Evolutionary conservation across 2,797 vertebrate genomes (phyloP).

Genomic region (Florisuga fusca): DNA sequence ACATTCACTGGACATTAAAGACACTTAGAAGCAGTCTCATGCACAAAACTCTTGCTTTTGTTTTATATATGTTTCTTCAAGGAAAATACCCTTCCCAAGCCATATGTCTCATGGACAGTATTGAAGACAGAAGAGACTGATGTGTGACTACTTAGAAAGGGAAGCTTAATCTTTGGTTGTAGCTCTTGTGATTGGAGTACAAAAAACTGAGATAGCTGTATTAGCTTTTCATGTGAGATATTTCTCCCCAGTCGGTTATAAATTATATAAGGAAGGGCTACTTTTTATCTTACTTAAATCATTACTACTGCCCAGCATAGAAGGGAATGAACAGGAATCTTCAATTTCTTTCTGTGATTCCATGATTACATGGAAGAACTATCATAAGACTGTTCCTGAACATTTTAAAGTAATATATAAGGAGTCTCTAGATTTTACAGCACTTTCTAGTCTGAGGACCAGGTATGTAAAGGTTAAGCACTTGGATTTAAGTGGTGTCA

Average conservation of each 20-base stretch:
- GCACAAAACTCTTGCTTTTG: not conserved
- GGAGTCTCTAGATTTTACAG: not conserved
- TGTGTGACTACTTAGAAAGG: not conserved
- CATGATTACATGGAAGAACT: not conserved
- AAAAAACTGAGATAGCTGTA: not conserved
- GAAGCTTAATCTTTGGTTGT: not conserved
- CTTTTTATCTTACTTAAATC: not conserved
- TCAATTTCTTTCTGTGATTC: not conserved
- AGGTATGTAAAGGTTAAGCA: not conserved
- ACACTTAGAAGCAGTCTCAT: not conserved
- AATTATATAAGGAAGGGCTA: not conserved
- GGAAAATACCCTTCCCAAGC: not conserved
- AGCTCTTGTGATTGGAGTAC: not conserved
- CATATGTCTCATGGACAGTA: not conserved
- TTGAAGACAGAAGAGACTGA: not conserved
- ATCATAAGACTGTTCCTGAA: not conserved
- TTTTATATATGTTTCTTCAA: not conserved
- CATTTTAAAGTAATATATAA: not conserved
- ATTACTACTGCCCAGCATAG: not conserved
- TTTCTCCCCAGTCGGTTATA: not conserved
- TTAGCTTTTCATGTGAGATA: not conserved
- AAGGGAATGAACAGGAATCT: not conserved
- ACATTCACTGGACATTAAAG: not conserved
- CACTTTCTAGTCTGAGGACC: not conserved
- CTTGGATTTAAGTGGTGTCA: accelerated